phyloP scores from a whole-genome alignment of 2,797 vertebrate genomes.

The Parauchenoglanis ngamensis region DNA sequence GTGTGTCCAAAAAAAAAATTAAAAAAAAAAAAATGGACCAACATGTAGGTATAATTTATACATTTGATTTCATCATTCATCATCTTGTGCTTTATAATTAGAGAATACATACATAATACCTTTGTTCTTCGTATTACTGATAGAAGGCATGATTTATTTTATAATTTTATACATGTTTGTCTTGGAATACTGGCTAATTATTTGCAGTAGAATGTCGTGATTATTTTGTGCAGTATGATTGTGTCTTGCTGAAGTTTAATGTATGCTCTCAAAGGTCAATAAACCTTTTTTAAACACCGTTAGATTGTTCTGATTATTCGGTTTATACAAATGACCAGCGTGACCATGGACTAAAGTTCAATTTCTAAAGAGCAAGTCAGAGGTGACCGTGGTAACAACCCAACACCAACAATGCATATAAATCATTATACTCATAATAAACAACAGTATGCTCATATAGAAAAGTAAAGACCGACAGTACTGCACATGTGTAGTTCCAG shows the following conservation, averaged over 20 bases:
- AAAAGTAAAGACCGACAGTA: background rate
- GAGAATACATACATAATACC: background rate
- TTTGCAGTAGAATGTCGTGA: background rate
- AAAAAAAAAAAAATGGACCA: background rate
- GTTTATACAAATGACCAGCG: background rate
- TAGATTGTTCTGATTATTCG: constrained; percentile 6
- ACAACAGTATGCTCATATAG: background rate
- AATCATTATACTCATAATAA: background rate
- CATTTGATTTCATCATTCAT: background rate
- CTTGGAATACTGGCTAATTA: background rate
- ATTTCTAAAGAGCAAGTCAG: background rate
- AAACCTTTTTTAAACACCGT: constrained; percentile 27
- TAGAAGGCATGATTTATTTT: background rate
- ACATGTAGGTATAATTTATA: background rate
- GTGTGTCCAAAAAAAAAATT: no score
- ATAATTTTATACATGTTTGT: constrained; percentile 3
- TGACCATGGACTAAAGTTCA: background rate
- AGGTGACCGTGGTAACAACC: background rate
- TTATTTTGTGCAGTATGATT: background rate
- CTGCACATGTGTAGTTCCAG: background rate
- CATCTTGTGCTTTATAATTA: background rate
- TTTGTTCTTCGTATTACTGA: background rate
- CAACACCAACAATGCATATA: no score
- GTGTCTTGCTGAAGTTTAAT: background rate
- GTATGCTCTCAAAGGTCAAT: constrained; percentile 11